phyloP scores from a whole-genome alignment of 1,140 invertebrate species.

The Drosophila tristis region DNA sequence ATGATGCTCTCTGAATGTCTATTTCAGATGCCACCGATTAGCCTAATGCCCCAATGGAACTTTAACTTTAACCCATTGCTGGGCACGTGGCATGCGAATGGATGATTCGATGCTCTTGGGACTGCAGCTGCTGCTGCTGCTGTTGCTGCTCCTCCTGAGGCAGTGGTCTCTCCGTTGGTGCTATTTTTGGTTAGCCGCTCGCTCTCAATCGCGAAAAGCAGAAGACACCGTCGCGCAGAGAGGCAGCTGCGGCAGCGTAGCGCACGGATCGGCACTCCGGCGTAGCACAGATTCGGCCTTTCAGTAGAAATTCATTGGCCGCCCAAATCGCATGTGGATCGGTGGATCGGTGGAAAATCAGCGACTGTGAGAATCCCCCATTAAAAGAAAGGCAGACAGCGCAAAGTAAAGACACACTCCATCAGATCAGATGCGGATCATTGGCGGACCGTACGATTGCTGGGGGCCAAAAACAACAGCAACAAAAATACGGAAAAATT shows the following conservation, averaged over 20 bases:
- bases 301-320: constrained; percentile 76
- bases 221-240: constrained; percentile 31
- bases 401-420: constrained; percentile 49
- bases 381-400: constrained; percentile 16
- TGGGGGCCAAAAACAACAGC: background rate
- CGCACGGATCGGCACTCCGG: constrained; percentile 25
- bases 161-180: constrained; percentile 37
- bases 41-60: constrained; percentile 48
- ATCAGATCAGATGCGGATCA: constrained; percentile 33
- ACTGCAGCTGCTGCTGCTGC: background rate
- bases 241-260: constrained; percentile 1
- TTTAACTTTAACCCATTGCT: constrained; percentile 62
- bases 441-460: background rate
- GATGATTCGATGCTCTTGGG: background rate
- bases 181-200: constrained; percentile 68
- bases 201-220: constrained; percentile 58
- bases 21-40: constrained; percentile 58
- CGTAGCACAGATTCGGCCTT: constrained; percentile 62
- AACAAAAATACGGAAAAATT: constrained; percentile 48
- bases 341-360: constrained; percentile 42
- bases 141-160: background rate
- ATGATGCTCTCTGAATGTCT: constrained; percentile 26
- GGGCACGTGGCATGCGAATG: constrained; percentile 24
- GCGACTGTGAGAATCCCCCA: constrained; percentile 19
- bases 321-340: constrained; percentile 61